Conservation (phyloP, 53 echinoderm and acorn worm species). For the Holothuria leucospilota region DNA sequence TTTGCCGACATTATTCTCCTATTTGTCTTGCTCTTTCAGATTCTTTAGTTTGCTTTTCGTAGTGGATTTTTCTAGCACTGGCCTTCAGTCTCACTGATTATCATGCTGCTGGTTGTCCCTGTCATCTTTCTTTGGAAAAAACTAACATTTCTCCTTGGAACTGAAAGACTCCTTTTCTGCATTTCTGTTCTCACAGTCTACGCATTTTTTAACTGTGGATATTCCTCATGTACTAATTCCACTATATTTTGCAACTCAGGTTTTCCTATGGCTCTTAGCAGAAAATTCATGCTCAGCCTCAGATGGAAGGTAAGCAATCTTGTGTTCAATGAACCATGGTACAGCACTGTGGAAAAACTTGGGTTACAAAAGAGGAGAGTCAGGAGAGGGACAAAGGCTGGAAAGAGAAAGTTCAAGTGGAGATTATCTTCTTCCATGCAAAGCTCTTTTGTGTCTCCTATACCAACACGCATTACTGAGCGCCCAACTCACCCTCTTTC, state of each 20-base stretch:
- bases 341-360: neutral
- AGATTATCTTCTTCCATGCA: neutral
- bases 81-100: neutral
- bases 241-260: neutral
- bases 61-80: neutral
- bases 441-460: too few relatives aligned
- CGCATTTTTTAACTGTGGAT: neutral
- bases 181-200: neutral
- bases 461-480: too few relatives aligned
- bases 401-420: constrained; percentile 7
- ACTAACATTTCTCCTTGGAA: neutral
- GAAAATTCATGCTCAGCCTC: constrained; percentile 11
- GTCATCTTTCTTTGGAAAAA: neutral
- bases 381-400: neutral
- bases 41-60: neutral
- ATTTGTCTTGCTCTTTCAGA: too few relatives aligned
- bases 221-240: neutral
- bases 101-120: constrained; percentile 8
- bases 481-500: too few relatives aligned
- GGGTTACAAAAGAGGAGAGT: neutral
- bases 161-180: neutral
- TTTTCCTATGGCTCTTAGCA: constrained; percentile 10
- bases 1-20: too few relatives aligned
- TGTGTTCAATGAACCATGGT: constrained; percentile 31
- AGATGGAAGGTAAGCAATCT: neutral